Conservation (phyloP, 2,888 invertebrate species). For the Drosophila gaucha region DNA sequence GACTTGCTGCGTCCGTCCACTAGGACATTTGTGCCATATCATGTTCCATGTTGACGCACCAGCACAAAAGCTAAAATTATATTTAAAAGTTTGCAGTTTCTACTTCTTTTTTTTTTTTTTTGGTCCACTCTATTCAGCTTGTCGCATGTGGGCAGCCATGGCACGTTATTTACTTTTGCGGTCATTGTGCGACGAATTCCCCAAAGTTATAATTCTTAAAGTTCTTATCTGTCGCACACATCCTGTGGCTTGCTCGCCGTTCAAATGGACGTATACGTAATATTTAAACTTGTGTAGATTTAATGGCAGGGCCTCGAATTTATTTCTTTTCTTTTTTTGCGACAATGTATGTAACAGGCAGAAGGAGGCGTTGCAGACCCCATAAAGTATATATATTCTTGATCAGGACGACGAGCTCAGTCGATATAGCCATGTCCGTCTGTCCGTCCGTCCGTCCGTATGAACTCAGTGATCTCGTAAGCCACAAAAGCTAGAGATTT, state of each 20-base stretch:
- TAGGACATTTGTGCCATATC: slow-evolving; percentile 68
- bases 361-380: too few relatives aligned
- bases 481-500: too few relatives aligned
- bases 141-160: slow-evolving; percentile 24
- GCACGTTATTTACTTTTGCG: slow-evolving; percentile 75
- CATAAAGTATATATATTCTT: too few relatives aligned
- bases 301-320: too few relatives aligned
- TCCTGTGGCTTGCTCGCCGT: slow-evolving; percentile 17
- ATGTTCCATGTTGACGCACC: slow-evolving; percentile 77
- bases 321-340: too few relatives aligned
- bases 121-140: slow-evolving; percentile 12
- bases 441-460: too few relatives aligned
- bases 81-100: slow-evolving; percentile 67
- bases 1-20: slow-evolving; percentile 28
- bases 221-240: slow-evolving; percentile 65
- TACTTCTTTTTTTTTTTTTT: slow-evolving; percentile 14
- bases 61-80: slow-evolving; percentile 78
- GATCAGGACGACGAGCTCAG: too few relatives aligned
- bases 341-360: too few relatives aligned
- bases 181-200: slow-evolving; percentile 71
- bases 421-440: too few relatives aligned
- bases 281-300: slow-evolving; percentile 51
- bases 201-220: slow-evolving; percentile 79
- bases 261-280: slow-evolving; percentile 71
- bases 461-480: too few relatives aligned